A percentile compares a stretch with the other conserved stretches of the same genome.
These are phyloP conservation scores for Ptyas mucosa DNA, from an alignment of 2,113 vertebrate species.

Conservation along the genomic window DNA sequence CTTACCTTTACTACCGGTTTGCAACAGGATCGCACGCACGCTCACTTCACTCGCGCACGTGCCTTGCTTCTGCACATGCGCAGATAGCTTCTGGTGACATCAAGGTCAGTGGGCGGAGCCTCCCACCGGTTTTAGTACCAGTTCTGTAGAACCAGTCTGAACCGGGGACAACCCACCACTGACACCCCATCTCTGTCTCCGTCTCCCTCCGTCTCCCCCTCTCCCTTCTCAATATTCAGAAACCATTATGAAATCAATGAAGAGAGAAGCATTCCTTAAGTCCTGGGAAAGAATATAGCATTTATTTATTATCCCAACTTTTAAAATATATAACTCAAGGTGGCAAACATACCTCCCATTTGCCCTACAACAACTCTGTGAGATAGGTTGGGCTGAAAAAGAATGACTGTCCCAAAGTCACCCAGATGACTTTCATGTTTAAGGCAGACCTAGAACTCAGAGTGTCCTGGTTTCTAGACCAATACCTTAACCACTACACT, in stretches of 20 bases:
- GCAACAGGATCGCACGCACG: no score
- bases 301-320: neutral
- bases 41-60: no score
- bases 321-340: neutral
- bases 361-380: neutral
- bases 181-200: no score
- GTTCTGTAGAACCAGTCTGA: no score
- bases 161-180: no score
- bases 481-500: neutral
- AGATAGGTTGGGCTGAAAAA: neutral
- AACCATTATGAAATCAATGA: neutral
- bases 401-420: neutral
- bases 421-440: neutral
- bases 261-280: neutral
- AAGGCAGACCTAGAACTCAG: neutral
- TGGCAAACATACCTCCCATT: neutral
- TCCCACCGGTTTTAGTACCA: no score
- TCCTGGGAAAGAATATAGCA: neutral
- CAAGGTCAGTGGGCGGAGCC: no score
- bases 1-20: no score
- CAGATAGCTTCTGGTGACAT: no score
- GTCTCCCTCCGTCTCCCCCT: no score
- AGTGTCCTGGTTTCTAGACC: neutral
- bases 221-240: neutral
- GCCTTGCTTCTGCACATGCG: no score